A percentile compares a stretch with the other conserved stretches of the same genome.
phyloP scores from a whole-genome alignment of 2,888 invertebrate species.

The Morinoia aosen region DNA sequence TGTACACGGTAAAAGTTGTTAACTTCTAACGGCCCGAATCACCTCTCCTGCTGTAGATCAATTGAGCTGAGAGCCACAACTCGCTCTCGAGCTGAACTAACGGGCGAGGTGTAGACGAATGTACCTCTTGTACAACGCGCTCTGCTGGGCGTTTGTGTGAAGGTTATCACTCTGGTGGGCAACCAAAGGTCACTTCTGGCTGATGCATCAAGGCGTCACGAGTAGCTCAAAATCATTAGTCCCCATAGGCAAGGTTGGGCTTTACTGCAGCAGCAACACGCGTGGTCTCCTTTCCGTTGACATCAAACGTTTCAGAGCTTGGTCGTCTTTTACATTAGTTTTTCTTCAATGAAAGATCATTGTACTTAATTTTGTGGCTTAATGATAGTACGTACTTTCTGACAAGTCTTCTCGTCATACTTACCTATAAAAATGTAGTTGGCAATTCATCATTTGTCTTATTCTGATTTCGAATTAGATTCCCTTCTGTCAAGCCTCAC shows the following conservation, averaged over 20 bases:
- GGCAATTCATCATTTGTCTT: neutral
- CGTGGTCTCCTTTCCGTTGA: neutral
- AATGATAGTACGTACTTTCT: too few species aligned
- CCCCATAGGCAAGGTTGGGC: neutral
- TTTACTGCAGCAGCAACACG: neutral
- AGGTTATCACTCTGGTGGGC: neutral
- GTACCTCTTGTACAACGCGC: neutral
- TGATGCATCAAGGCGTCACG: neutral
- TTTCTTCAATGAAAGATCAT: neutral
- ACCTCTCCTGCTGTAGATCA: neutral
- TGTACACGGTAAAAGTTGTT: neutral
- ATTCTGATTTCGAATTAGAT: neutral
- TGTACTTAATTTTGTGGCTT: neutral
- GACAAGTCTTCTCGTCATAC: neutral
- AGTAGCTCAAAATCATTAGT: neutral
- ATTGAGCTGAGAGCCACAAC: neutral
- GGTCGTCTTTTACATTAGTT: too few species aligned
- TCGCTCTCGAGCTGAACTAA: neutral
- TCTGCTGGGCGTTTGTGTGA: neutral
- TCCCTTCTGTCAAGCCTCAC: neutral
- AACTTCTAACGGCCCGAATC: neutral
- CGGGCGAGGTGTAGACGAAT: neutral
- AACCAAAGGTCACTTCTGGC: neutral
- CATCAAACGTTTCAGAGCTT: neutral
- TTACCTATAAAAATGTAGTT: neutral